Percentiles rank a stretch among this genome's conserved stretches.
These are phyloP conservation scores for Hemibagrus wyckioides DNA, from an alignment of 2,113 vertebrate genomes.

Conservation along the genomic window DNA sequence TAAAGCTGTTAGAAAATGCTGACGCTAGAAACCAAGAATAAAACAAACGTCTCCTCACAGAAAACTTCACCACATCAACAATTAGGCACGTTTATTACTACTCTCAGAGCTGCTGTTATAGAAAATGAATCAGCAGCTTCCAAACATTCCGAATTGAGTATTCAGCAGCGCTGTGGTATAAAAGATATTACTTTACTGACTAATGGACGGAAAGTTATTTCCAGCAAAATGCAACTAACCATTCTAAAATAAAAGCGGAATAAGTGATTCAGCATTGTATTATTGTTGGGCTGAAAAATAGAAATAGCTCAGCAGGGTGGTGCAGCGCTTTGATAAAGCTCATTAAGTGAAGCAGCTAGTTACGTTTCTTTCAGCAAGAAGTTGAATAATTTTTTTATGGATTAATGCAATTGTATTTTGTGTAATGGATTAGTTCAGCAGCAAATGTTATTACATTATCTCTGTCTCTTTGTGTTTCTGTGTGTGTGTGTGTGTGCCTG, in stretches of 20 bases:
- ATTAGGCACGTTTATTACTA: not conserved
- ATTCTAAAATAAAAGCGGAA: not conserved
- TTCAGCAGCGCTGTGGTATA: not conserved
- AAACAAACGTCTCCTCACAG: not conserved
- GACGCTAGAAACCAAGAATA: not conserved
- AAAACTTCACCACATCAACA: not conserved
- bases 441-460: not conserved
- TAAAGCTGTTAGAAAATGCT: not conserved
- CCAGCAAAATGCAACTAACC: not conserved
- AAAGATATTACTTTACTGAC: not conserved
- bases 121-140: not conserved
- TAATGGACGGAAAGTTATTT: not conserved
- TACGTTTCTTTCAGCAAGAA: not conserved
- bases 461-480: not conserved
- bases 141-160: not conserved
- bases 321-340: not conserved
- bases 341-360: not conserved
- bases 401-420: conserved; percentile 1
- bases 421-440: conserved; percentile 12
- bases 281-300: not conserved
- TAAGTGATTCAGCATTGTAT: not conserved
- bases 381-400: not conserved
- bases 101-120: not conserved
- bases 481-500: not conserved
- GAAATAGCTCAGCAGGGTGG: not conserved